Percentiles rank a stretch among this genome's conserved stretches.
Evolutionary conservation across 2,888 invertebrate species (phyloP).

Genomic region (Stratiomys singularior): DNA sequence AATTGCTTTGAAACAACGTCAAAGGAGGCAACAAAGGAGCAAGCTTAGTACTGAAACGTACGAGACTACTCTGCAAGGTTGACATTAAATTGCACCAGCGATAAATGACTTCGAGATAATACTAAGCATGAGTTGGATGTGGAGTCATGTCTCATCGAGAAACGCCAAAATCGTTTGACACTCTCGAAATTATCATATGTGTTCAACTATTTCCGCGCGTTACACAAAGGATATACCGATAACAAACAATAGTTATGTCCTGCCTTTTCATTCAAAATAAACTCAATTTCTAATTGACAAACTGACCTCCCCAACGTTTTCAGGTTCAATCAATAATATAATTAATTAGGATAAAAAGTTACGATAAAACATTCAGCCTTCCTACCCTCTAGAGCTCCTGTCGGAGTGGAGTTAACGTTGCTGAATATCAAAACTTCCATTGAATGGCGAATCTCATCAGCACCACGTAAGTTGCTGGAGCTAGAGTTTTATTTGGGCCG

Average conservation of each 20-base stretch:
- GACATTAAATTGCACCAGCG: conserved; percentile 15
- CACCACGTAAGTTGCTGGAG: background rate
- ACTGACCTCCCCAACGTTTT: too few species aligned
- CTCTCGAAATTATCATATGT: too few species aligned
- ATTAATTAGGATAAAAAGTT: background rate
- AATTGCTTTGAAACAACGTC: conserved; percentile 26
- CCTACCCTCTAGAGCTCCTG: background rate
- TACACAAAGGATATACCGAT: too few species aligned
- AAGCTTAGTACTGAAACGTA: background rate
- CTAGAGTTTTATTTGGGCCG: background rate
- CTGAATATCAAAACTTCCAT: background rate
- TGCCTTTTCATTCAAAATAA: too few species aligned
- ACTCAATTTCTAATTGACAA: too few species aligned
- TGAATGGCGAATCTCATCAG: background rate
- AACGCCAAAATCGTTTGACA: background rate
- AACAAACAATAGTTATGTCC: too few species aligned
- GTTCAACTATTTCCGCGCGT: too few species aligned
- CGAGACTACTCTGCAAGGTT: background rate
- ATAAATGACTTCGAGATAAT: conserved; percentile 23
- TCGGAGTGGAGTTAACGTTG: background rate
- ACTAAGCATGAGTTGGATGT: background rate
- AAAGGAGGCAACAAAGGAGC: background rate
- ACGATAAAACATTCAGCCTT: background rate
- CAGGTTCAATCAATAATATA: background rate
- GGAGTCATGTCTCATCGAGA: background rate